Conservation (phyloP, 2,797 vertebrate species). For the Tachyglossus aculeatus region DNA sequence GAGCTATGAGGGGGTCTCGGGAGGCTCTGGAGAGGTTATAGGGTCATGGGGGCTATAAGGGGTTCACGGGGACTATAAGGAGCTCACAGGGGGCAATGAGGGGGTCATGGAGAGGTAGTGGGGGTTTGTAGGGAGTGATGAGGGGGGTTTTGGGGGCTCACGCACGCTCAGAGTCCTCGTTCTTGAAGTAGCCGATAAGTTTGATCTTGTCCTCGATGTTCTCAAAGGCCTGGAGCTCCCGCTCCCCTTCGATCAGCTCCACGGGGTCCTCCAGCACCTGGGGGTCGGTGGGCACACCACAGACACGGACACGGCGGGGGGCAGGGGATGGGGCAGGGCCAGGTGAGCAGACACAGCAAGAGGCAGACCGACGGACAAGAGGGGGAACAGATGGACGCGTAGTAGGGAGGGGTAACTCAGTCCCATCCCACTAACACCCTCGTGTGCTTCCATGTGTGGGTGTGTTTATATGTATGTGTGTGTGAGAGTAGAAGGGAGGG, state of each 20-base stretch:
- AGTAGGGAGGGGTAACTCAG: neutral
- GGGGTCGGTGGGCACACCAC: neutral
- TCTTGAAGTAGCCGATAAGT: conserved; percentile 91
- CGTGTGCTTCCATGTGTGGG: too few species aligned
- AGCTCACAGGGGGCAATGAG: neutral
- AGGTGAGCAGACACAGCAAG: neutral
- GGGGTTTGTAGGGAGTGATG: neutral
- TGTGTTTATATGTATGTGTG: neutral
- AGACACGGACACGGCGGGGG: neutral
- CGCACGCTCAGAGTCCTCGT: conserved; percentile 84
- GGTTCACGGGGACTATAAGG: too few species aligned
- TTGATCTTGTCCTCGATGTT: conserved; percentile 88
- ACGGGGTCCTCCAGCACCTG: conserved; percentile 92
- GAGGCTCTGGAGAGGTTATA: neutral
- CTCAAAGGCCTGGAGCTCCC: conserved; percentile 87
- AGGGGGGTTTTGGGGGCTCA: conserved; percentile 21
- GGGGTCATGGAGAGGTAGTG: neutral
- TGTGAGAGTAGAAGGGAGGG: neutral
- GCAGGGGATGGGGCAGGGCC: neutral
- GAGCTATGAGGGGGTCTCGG: too few species aligned
- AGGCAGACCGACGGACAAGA: neutral
- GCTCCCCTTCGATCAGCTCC: conserved; percentile 88
- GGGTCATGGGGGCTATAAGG: neutral
- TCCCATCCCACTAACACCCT: too few species aligned
- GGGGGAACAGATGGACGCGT: neutral